Evolutionary conservation across 2,888 invertebrate genomes (phyloP).

Genomic region (Synanthedon formicaeformis): DNA sequence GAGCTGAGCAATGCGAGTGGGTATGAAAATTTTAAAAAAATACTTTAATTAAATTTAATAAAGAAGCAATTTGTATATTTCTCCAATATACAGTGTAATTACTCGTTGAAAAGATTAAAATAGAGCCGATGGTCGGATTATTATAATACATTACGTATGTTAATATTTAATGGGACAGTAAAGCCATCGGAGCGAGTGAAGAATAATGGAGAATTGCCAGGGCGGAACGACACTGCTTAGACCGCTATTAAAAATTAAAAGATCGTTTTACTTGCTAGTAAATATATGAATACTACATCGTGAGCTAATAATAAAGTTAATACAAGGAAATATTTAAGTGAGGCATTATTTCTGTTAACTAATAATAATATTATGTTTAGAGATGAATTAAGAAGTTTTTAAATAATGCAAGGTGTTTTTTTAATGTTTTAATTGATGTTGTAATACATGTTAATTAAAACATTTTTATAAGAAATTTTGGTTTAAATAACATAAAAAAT

Average conservation of each 20-base stretch:
- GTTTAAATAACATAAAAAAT: too few relatives aligned
- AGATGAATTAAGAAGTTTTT: too few relatives aligned
- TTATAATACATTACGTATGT: neutral
- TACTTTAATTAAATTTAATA: constrained; percentile 1
- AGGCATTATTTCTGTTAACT: too few relatives aligned
- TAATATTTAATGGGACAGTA: constrained; percentile 51
- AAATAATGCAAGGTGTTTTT: too few relatives aligned
- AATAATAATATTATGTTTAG: too few relatives aligned
- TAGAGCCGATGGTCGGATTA: neutral
- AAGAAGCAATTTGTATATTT: neutral
- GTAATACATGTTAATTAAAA: too few relatives aligned
- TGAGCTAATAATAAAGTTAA: too few relatives aligned
- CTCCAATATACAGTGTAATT: neutral
- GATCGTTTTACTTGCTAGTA: constrained; percentile 13
- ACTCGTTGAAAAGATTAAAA: neutral
- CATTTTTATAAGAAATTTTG: too few relatives aligned
- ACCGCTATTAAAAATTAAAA: constrained; percentile 29
- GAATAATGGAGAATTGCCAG: constrained; percentile 46
- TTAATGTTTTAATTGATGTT: too few relatives aligned
- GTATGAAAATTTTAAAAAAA: constrained; percentile 1
- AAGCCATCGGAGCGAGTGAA: constrained; percentile 45
- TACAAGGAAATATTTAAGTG: too few relatives aligned
- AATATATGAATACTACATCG: neutral
- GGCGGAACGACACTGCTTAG: constrained; percentile 41
- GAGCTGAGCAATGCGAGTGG: too few relatives aligned